Evolutionary conservation across 2,888 invertebrate genomes (phyloP), one percentile per base, ranked within the genome.

Genomic region (Drosophila bunnanda): DNA sequence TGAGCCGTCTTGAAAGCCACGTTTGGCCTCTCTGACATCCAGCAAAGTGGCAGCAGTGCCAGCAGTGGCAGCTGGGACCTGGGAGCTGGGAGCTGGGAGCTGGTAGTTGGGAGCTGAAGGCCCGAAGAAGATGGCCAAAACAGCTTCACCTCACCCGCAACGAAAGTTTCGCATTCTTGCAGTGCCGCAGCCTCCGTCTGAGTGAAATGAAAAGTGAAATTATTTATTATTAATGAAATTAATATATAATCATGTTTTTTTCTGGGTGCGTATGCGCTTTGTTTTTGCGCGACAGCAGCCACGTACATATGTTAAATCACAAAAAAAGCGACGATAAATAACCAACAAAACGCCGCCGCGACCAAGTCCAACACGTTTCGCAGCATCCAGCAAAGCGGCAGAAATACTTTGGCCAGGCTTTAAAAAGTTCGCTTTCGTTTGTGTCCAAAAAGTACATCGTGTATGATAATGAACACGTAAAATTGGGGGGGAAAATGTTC

Each of bases 151-250:
- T 52, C 59, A 81, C 87, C 83, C 83, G 83, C 83, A 87, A 87
- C 84, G 83, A 83, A 83, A 83, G 87, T 84, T 83, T 77, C 78
- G 82, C 72, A 84, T 87, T 88, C 84, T 87, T 75, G 77, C 68
- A 41, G 2, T 20, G 41, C 39, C 39, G 17, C 36, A n/a, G 38
- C 17, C 39, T 72, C 75, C 46, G 76, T 48, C 75, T 73, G 76
- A 81, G 84, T 77, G 82, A 84, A 84, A 88, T 85, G 85, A 85
- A 85, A 85, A 85, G 85, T 85, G 85, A 85, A 85, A 85, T 85
- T 85, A 83, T 82, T 83, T 87, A 88, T 85, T 85, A 85, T 88
- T 85, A 85, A 85, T 85, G 84, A 85, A 85, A 85, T 85, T 85
- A 85, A 85, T 85, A 84, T 82, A 84, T 82, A 85, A 77, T 74